Base-by-base conservation (phyloP, 2,797 vertebrate species). In the Bovichtus variegatus region DNA sequence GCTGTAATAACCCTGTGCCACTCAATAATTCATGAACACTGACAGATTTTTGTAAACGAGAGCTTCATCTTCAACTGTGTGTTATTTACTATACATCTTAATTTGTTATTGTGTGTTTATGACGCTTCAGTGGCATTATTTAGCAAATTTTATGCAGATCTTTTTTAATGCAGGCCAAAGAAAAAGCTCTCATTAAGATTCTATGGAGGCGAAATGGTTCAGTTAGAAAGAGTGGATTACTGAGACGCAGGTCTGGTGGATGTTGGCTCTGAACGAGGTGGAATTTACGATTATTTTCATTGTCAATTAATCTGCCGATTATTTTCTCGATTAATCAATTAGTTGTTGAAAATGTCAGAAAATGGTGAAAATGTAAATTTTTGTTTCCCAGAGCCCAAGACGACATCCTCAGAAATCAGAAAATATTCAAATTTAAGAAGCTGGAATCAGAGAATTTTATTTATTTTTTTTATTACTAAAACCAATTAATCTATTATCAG, bases 21-120 rank as follows among this genome's bases (percentile, higher is more conserved):
- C n/a, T 55, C 57, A 21, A 23, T 80, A 55, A 60, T 61, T 72
- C 25, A 76, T 62, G 25, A 71, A 55, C 9, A 60, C 9, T 19
- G 5, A 40, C 44, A 4, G 40, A 36, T 55, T 47, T 60, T 15
- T 59, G 40, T 18, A 40, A 71, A 47, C 23, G 53, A 57, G 18
- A n/a, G 25, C 27, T 59, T 58, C 19, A 25, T 71, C 34, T 19
- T 58, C n/a, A 55, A 60, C 49, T 61, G 11, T 27, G 34, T 34
- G 23, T 34, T 41, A 34, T 77, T 53, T 16, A 38, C 41, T 43
- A 44, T 8, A 41, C 19, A 23, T 16, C 54, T 73, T 53, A 29
- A 49, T 64, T 61, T 53, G 25, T 47, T 19, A 18, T 6, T 71
- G 50, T 40, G 47, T 5, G 25, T 62, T 38, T 12, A 57, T 19